Evolutionary conservation across 1,140 invertebrate species (phyloP).

Genomic region (Acromyrmex echinatior): DNA sequence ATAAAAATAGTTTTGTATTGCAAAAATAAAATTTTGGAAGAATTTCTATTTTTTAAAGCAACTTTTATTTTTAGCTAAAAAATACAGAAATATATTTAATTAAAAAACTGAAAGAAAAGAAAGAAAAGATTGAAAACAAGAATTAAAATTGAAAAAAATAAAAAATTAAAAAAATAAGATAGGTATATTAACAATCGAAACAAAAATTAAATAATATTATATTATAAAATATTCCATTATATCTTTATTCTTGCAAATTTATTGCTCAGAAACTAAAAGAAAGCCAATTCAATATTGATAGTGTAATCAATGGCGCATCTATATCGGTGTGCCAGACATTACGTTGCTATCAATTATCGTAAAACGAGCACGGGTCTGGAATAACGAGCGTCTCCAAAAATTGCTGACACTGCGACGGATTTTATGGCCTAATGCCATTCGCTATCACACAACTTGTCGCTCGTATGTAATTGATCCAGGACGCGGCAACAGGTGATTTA

Average conservation of each 20-base stretch:
- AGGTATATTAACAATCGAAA: background rate
- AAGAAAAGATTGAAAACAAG: background rate
- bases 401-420: constrained; percentile 25
- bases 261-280: no score
- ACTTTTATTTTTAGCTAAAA: background rate
- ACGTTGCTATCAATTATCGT: constrained; percentile 32
- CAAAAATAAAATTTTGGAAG: background rate
- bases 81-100: background rate
- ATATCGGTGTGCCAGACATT: background rate
- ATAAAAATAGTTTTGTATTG: background rate
- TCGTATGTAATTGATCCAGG: constrained; percentile 50
- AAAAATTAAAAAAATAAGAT: background rate
- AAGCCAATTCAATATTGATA: background rate
- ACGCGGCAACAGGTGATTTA: constrained; percentile 68
- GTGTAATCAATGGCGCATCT: background rate
- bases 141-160: background rate
- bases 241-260: background rate
- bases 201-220: background rate
- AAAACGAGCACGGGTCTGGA: constrained; percentile 1
- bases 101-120: background rate
- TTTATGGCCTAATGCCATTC: constrained; percentile 45
- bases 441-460: constrained; percentile 49
- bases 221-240: background rate
- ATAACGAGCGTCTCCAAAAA: constrained; percentile 53
- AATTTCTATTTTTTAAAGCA: background rate